Evolutionary conservation across 2,797 vertebrate genomes (phyloP).

Genomic region (Bufotes viridis): DNA sequence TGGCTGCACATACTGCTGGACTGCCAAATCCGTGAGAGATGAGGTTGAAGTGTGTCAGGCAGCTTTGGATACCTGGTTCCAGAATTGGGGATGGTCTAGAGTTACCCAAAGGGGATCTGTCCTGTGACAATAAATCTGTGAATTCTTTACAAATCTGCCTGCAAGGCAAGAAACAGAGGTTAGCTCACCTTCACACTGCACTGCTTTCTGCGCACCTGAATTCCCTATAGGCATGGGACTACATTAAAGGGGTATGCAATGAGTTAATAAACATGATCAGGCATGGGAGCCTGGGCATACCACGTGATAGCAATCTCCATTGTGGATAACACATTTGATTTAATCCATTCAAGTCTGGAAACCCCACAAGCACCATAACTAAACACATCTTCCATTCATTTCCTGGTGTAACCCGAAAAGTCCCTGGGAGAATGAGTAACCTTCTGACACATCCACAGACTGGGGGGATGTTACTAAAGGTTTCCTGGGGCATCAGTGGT

Average conservation of each 20-base stretch:
- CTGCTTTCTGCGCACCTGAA: not conserved
- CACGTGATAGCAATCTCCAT: conserved; percentile 25
- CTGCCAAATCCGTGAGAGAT: conserved; percentile 99
- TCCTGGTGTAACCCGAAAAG: conserved; percentile 20
- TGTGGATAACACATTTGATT: not conserved
- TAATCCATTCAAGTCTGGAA: conserved; percentile 35
- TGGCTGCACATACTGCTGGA: conserved; percentile 94
- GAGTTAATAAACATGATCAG: not conserved
- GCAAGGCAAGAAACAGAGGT: conserved; percentile 70
- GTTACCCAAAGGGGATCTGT: conserved; percentile 97
- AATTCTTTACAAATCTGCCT: conserved; percentile 99
- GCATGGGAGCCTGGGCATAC: not conserved
- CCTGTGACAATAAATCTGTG: conserved; percentile 99
- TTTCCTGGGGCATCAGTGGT: conserved; percentile 31
- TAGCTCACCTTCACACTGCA: not conserved
- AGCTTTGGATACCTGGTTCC: conserved; percentile 98
- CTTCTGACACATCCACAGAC: conserved; percentile 30
- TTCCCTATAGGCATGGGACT: not conserved
- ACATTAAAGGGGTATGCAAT: not conserved
- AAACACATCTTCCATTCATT: conserved; percentile 32
- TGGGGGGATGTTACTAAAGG: conserved; percentile 19
- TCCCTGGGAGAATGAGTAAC: conserved; percentile 40
- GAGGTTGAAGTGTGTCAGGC: conserved; percentile 99
- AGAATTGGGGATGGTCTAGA: conserved; percentile 96
- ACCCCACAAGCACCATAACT: conserved; percentile 25